These are phyloP conservation scores for Crocuta crocuta DNA, from an alignment of 2,113 vertebrate species.

Conservation along the genomic window DNA sequence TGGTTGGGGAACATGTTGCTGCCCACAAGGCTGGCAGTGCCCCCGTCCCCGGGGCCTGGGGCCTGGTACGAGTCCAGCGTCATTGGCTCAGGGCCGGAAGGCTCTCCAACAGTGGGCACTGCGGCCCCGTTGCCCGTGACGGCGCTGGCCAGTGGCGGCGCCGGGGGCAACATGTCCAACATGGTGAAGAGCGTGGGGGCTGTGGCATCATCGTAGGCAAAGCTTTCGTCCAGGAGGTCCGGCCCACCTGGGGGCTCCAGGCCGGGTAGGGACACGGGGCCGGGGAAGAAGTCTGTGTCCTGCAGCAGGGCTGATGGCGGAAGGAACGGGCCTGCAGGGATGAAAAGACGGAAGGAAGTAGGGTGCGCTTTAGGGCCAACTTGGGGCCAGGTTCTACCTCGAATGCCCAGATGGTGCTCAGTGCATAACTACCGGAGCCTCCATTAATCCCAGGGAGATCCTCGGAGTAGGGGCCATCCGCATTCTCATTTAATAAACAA, in stretches of 20 bases:
- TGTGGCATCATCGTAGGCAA: constrained; percentile 65
- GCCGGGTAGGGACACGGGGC: constrained; percentile 54
- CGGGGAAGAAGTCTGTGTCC: constrained; percentile 65
- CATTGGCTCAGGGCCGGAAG: constrained; percentile 56
- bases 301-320: constrained; percentile 65
- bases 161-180: constrained; percentile 78
- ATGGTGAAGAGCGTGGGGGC: constrained; percentile 73
- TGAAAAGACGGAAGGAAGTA: background rate
- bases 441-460: background rate
- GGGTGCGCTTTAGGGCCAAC: background rate
- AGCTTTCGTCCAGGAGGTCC: constrained; percentile 75
- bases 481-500: background rate
- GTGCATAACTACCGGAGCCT: background rate
- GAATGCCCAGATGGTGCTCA: background rate
- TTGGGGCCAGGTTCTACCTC: background rate
- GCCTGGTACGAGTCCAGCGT: constrained; percentile 63
- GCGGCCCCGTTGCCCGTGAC: background rate
- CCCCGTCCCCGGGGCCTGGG: constrained; percentile 45
- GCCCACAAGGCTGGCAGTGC: constrained; percentile 83
- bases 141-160: constrained; percentile 64
- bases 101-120: constrained; percentile 35
- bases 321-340: constrained; percentile 47
- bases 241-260: constrained; percentile 71
- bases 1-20: constrained; percentile 84
- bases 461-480: background rate